Evolutionary conservation across 2,888 invertebrate genomes (phyloP).

Genomic region (Drosophila eohydei): DNA sequence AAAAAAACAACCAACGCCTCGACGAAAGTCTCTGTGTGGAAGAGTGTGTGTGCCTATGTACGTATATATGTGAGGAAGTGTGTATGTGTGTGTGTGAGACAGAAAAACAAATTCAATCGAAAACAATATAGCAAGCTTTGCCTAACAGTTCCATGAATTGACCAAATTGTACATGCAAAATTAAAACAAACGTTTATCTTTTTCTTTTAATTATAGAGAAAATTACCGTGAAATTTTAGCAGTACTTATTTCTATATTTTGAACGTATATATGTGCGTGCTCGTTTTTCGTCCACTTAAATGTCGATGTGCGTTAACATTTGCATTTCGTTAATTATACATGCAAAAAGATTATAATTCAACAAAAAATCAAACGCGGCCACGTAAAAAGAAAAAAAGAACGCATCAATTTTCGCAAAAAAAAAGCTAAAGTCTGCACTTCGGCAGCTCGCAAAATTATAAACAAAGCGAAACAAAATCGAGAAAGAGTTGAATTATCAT

Average conservation of each 20-base stretch:
- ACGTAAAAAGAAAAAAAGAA: constrained; percentile 19
- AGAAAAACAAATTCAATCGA: constrained; percentile 21
- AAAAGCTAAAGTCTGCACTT: constrained; percentile 29
- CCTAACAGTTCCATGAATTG: constrained; percentile 48
- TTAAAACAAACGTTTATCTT: constrained; percentile 63
- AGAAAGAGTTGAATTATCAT: constrained; percentile 21
- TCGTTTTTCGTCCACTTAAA: constrained; percentile 57
- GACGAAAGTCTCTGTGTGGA: constrained; percentile 6
- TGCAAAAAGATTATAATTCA: constrained; percentile 38
- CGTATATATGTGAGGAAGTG: constrained; percentile 5
- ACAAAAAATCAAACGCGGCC: constrained; percentile 23
- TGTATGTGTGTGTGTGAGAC: constrained; percentile 1
- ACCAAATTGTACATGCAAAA: constrained; percentile 69
- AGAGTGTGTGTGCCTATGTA: constrained; percentile 4
- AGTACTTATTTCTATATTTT: constrained; percentile 68
- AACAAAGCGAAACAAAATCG: constrained; percentile 31
- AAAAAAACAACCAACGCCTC: constrained; percentile 72
- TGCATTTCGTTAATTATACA: constrained; percentile 51
- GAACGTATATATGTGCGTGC: constrained; percentile 61
- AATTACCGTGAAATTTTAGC: constrained; percentile 78
- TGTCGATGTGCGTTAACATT: constrained; percentile 58
- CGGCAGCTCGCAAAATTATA: constrained; percentile 30
- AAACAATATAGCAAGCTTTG: constrained; percentile 60
- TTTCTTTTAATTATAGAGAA: constrained; percentile 73
- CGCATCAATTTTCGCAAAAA: constrained; percentile 25